A percentile compares a stretch with the other conserved stretches of the same genome.
Conservation (phyloP, 2,113 vertebrate species). For the Micromys minutus region DNA sequence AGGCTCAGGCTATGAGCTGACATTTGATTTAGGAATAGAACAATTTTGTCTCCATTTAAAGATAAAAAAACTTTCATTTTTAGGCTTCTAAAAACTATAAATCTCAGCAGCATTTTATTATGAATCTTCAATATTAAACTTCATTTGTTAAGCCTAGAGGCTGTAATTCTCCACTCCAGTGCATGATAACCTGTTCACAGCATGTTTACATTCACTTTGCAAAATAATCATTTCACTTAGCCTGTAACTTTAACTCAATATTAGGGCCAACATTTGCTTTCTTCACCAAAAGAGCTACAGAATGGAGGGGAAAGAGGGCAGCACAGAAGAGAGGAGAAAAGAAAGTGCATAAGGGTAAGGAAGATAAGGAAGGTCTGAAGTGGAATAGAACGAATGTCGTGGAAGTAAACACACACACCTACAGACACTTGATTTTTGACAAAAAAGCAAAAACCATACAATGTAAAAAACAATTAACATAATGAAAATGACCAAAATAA, state of each 20-base stretch:
- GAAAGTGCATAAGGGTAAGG: not conserved
- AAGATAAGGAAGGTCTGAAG: not conserved
- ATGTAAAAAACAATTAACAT: too few species aligned
- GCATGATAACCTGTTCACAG: fast-evolving
- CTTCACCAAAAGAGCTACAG: not conserved
- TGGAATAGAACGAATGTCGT: too few species aligned
- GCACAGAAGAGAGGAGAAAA: not conserved
- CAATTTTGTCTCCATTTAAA: conserved; percentile 65
- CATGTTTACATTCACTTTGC: not conserved
- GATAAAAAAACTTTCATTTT: conserved; percentile 63
- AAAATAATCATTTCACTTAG: not conserved
- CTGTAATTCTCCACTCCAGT: not conserved
- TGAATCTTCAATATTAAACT: conserved; percentile 63
- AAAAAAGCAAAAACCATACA: too few species aligned
- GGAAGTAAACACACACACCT: too few species aligned
- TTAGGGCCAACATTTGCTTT: not conserved
- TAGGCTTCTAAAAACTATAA: conserved; percentile 57
- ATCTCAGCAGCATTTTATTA: conserved; percentile 53
- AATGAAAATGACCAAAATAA: too few species aligned
- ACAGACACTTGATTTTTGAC: too few species aligned
- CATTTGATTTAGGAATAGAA: conserved; percentile 59
- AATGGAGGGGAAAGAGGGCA: not conserved
- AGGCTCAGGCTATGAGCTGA: not conserved
- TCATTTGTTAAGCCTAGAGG: conserved; percentile 50
- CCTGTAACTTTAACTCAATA: not conserved